Percentiles rank a stretch among this genome's conserved stretches.
These are phyloP conservation scores for Proteles cristata DNA, from an alignment of 2,113 vertebrate species.

Conservation along the genomic window DNA sequence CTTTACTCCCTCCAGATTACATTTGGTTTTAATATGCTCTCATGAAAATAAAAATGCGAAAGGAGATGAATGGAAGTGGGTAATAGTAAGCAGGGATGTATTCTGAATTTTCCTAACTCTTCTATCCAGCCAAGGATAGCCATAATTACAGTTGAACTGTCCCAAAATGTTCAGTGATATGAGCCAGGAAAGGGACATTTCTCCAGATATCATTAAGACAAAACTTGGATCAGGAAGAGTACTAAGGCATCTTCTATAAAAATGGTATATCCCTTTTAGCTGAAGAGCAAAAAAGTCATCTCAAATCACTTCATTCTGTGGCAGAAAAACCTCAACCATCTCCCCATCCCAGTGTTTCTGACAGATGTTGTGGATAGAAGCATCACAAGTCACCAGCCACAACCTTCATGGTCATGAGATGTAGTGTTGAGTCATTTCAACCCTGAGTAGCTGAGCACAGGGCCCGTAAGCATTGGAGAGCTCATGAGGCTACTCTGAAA, in stretches of 20 bases:
- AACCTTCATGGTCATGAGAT: not conserved
- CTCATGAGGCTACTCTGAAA: not conserved
- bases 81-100: not conserved
- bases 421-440: not conserved
- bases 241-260: not conserved
- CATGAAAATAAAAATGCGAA: not conserved
- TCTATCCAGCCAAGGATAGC: not conserved
- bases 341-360: not conserved
- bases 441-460: not conserved
- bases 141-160: not conserved
- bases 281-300: not conserved
- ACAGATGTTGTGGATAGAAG: not conserved
- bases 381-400: not conserved
- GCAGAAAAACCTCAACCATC: not conserved
- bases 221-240: not conserved
- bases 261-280: not conserved
- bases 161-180: not conserved
- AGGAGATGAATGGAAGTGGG: not conserved
- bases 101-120: not conserved
- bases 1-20: not conserved
- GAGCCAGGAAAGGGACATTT: not conserved
- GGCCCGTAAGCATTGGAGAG: not conserved
- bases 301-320: not conserved
- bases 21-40: slow-evolving; percentile 34
- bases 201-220: not conserved